Percentiles rank a stretch among this genome's conserved stretches.
phyloP scores from a whole-genome alignment of 2,113 vertebrate genomes.

The Microcebus tavaratra region DNA sequence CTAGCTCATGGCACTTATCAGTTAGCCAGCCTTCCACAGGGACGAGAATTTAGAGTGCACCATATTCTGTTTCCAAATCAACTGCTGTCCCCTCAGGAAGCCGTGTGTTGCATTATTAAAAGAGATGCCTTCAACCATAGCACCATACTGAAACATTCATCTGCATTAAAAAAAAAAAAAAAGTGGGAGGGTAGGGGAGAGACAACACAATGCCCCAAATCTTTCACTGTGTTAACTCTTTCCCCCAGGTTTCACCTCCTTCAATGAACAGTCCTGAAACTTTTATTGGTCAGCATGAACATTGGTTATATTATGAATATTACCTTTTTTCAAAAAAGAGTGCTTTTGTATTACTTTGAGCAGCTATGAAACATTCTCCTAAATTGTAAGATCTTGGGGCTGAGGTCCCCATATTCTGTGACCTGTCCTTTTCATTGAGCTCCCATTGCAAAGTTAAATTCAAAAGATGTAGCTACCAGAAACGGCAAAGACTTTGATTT shows the following conservation, averaged over 20 bases:
- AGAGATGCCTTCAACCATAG: constrained; percentile 86
- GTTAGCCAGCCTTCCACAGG: constrained; percentile 88
- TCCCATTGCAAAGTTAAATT: background rate
- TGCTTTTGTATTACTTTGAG: background rate
- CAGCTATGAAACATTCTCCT: background rate
- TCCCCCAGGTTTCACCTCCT: constrained; percentile 7
- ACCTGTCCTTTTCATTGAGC: background rate
- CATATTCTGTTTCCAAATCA: constrained; percentile 89
- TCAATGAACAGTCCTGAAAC: constrained; percentile 44
- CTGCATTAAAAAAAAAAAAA: constrained; percentile 79
- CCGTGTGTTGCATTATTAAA: constrained; percentile 89
- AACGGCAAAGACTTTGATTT: background rate
- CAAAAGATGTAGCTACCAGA: background rate
- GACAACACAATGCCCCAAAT: background rate
- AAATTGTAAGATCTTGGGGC: background rate
- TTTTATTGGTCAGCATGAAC: background rate
- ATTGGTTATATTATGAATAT: background rate
- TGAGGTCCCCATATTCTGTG: background rate
- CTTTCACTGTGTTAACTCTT: constrained; percentile 83
- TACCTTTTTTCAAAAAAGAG: background rate
- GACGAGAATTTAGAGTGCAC: constrained; percentile 89
- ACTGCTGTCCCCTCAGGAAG: constrained; percentile 87
- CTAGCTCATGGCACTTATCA: constrained; percentile 92
- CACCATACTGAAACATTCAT: constrained; percentile 88
- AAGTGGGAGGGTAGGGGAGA: background rate